Conservation (phyloP, 2,797 vertebrate species). For the Thamnophis elegans region DNA sequence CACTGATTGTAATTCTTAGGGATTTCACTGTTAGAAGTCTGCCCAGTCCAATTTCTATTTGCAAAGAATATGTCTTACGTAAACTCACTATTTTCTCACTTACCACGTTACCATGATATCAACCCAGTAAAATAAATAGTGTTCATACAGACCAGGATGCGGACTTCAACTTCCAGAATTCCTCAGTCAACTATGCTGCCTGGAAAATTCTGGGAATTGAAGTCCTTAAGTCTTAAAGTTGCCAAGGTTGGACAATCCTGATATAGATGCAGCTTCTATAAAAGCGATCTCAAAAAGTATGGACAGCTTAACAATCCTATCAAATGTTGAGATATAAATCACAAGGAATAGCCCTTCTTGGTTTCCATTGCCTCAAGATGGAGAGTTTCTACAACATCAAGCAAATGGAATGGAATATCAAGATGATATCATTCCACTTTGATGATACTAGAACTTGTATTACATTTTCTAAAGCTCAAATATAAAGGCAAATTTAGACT, state of each 20-base stretch:
- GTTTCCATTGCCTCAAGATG: neutral
- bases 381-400: neutral
- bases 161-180: neutral
- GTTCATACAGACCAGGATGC: neutral
- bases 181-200: neutral
- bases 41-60: neutral
- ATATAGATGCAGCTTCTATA: neutral
- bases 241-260: neutral
- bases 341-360: neutral
- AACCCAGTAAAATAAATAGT: neutral
- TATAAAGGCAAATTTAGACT: neutral
- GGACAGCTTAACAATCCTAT: neutral
- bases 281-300: neutral
- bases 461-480: neutral
- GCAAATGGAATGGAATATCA: neutral
- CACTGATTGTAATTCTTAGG: neutral
- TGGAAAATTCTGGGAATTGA: neutral
- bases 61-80: neutral
- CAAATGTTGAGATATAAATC: too few species aligned
- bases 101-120: neutral
- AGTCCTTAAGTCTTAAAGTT: neutral
- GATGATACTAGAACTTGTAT: neutral
- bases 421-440: neutral
- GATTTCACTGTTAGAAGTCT: neutral
- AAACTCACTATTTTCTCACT: neutral